Conservation (phyloP, 2,113 vertebrate species). For the Panthera uncia region DNA sequence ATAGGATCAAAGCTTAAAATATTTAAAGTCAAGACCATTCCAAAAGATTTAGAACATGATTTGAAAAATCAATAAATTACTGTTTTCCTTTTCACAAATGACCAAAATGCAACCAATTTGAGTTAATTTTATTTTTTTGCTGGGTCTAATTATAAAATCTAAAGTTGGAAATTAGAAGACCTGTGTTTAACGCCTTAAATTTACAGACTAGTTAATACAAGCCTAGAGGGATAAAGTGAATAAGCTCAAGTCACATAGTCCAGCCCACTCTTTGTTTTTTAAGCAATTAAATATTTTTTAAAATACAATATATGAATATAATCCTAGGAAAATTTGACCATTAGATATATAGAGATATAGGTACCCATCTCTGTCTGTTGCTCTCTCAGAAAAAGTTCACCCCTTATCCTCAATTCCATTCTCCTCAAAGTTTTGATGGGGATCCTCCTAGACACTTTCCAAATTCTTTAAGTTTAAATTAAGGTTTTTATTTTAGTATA, state of each 20-base stretch:
- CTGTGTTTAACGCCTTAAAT: neutral
- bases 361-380: neutral
- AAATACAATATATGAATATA: neutral
- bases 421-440: neutral
- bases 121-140: neutral
- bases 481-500: neutral
- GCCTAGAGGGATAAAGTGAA: neutral
- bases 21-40: neutral
- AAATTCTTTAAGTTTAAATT: neutral
- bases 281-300: neutral
- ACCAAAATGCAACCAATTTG: neutral
- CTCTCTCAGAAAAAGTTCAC: neutral
- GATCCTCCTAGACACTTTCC: neutral
- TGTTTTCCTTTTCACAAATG: neutral
- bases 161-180: conserved; percentile 6
- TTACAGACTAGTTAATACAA: neutral
- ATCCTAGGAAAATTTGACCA: neutral
- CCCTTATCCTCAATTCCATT: neutral
- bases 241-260: neutral
- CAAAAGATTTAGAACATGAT: neutral
- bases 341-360: neutral
- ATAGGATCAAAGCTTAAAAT: neutral
- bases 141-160: neutral
- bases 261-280: neutral
- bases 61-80: neutral